These are phyloP conservation scores for Prietella phreatophila DNA, from an alignment of 2,113 vertebrate species.

Conservation along the genomic window DNA sequence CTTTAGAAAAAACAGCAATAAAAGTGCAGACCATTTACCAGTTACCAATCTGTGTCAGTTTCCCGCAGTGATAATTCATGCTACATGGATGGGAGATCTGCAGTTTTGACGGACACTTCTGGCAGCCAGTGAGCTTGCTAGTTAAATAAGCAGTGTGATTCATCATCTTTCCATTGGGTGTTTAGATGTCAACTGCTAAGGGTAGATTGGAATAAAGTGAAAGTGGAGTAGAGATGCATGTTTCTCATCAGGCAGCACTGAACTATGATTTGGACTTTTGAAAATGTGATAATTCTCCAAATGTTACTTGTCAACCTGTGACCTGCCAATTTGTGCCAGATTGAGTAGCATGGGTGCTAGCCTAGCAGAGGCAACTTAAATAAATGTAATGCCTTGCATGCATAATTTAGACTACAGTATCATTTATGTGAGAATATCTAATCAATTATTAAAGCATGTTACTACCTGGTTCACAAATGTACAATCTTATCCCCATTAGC, in stretches of 20 bases:
- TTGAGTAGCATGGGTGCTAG: background rate
- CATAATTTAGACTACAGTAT: conserved; percentile 10
- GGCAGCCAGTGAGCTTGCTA: background rate
- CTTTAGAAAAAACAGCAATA: too few species aligned
- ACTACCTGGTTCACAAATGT: background rate
- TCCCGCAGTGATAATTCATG: background rate
- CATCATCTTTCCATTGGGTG: background rate
- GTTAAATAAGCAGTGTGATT: background rate
- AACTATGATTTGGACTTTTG: background rate
- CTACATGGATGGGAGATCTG: background rate
- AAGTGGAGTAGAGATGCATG: background rate
- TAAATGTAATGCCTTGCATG: background rate
- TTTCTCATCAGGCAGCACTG: background rate
- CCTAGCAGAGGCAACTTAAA: too few species aligned
- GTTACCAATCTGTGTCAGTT: background rate
- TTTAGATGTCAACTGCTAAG: background rate
- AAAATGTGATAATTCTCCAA: background rate
- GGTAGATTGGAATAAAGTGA: background rate
- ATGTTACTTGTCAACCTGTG: background rate
- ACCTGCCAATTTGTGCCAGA: background rate
- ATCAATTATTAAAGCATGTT: conserved; percentile 3
- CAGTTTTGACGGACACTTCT: background rate
- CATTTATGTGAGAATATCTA: background rate
- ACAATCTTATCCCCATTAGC: background rate
- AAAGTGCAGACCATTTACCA: too few species aligned